These are phyloP conservation scores for Germaria angustata DNA, from an alignment of 2,888 invertebrate genomes.

Conservation along the genomic window DNA sequence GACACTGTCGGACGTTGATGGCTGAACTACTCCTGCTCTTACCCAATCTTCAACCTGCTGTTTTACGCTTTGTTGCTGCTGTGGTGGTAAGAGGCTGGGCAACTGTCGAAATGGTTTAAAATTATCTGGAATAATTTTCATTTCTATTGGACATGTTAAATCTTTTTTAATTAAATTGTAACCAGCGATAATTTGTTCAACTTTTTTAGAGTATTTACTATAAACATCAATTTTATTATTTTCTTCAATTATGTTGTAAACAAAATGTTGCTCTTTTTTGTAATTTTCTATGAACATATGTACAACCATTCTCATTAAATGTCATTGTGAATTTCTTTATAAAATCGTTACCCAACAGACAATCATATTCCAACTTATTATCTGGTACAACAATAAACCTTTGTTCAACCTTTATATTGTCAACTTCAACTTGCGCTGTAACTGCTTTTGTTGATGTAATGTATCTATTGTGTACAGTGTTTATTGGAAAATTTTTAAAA, in stretches of 20 bases:
- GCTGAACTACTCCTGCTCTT: too few relatives aligned
- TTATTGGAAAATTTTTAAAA: too few relatives aligned
- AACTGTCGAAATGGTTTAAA: conserved; percentile 23
- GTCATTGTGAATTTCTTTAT: conserved; percentile 17
- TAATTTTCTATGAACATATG: neutral
- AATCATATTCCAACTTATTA: conserved; percentile 35
- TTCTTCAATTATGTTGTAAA: neutral
- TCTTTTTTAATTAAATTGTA: conserved; percentile 17
- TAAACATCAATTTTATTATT: neutral
- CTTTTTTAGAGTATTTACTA: neutral
- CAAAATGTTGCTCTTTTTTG: neutral
- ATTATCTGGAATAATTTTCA: conserved; percentile 46
- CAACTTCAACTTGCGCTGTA: neutral
- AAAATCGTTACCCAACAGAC: conserved; percentile 47
- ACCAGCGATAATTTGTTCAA: neutral
- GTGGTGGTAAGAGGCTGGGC: conserved; percentile 28
- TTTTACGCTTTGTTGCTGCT: conserved; percentile 26
- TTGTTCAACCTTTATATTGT: neutral
- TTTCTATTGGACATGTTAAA: conserved; percentile 36
- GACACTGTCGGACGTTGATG: too few relatives aligned
- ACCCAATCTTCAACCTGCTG: conserved; percentile 17
- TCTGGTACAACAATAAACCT: conserved; percentile 42
- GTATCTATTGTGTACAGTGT: too few relatives aligned
- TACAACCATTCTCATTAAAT: conserved; percentile 27
- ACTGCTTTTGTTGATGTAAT: neutral